phyloP scores from a whole-genome alignment of 2,888 invertebrate genomes.

The Coenonympha arcania region DNA sequence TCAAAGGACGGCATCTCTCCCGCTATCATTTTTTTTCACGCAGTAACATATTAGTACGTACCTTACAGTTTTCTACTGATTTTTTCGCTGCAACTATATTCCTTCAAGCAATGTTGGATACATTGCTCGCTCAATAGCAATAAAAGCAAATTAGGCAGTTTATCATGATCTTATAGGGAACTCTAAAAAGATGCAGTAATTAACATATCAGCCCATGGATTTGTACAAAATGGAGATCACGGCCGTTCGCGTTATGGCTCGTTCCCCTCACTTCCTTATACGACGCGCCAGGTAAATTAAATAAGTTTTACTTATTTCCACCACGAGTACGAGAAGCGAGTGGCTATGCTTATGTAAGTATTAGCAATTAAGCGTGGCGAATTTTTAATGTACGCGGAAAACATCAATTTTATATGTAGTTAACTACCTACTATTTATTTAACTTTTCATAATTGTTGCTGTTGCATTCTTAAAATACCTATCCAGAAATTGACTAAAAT shows the following conservation, averaged over 20 bases:
- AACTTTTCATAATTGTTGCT: background rate
- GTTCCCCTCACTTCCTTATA: slow-evolving; percentile 25
- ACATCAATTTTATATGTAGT: slow-evolving; percentile 1
- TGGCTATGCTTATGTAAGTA: slow-evolving; percentile 4
- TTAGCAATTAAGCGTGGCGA: background rate
- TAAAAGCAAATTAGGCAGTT: too few relatives aligned
- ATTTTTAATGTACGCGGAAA: background rate
- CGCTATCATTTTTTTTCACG: too few relatives aligned
- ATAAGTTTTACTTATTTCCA: background rate
- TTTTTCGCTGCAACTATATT: too few relatives aligned
- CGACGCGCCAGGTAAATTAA: background rate
- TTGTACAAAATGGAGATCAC: slow-evolving; percentile 21
- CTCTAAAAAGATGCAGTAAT: slow-evolving; percentile 14
- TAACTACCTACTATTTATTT: background rate
- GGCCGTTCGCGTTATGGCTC: slow-evolving; percentile 20
- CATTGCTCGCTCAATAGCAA: too few relatives aligned
- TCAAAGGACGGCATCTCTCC: too few relatives aligned
- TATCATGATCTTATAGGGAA: slow-evolving; percentile 1
- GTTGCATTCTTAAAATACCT: too few relatives aligned
- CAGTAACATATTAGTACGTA: too few relatives aligned
- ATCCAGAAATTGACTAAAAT: too few relatives aligned
- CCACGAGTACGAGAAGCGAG: background rate
- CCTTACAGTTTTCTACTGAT: too few relatives aligned
- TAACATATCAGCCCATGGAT: slow-evolving; percentile 21
- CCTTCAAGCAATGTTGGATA: too few relatives aligned